These are phyloP conservation scores for Centrocercus urophasianus DNA, from an alignment of 2,113 vertebrate genomes.

Conservation along the genomic window DNA sequence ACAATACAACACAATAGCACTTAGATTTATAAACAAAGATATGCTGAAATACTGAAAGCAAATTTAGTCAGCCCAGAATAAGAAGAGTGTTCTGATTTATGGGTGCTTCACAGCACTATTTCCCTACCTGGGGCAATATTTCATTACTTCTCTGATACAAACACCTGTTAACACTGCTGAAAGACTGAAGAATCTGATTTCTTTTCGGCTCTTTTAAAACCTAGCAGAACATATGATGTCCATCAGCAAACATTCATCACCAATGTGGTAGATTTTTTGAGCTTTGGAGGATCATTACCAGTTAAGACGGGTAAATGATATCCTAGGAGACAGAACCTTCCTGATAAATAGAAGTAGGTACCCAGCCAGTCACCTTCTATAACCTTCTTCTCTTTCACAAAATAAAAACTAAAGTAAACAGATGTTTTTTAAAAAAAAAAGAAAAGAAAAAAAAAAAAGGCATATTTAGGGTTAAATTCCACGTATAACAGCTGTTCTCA, in stretches of 20 bases:
- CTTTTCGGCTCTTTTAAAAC: slow-evolving; percentile 3
- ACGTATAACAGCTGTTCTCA: not conserved
- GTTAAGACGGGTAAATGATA: not conserved
- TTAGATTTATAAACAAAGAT: slow-evolving; percentile 61
- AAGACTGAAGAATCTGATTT: slow-evolving; percentile 34
- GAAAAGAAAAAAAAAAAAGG: not conserved
- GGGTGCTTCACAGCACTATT: not conserved
- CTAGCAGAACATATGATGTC: slow-evolving; percentile 31
- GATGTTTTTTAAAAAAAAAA: too few species aligned
- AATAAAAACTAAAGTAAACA: not conserved
- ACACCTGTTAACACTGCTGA: not conserved
- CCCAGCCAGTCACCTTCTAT: not conserved
- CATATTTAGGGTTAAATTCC: not conserved
- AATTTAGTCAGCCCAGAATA: not conserved
- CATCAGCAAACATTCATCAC: slow-evolving; percentile 32
- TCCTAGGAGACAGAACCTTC: not conserved
- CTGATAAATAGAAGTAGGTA: not conserved
- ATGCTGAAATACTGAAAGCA: slow-evolving; percentile 28
- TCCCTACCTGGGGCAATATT: not conserved
- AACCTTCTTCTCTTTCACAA: not conserved
- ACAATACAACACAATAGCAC: slow-evolving; percentile 51
- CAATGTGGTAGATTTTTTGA: not conserved
- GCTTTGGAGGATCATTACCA: not conserved
- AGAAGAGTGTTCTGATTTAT: not conserved
- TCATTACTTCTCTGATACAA: not conserved